Base-by-base conservation (phyloP, 2,113 vertebrate genomes). In the Acanthochromis polyacanthus region DNA sequence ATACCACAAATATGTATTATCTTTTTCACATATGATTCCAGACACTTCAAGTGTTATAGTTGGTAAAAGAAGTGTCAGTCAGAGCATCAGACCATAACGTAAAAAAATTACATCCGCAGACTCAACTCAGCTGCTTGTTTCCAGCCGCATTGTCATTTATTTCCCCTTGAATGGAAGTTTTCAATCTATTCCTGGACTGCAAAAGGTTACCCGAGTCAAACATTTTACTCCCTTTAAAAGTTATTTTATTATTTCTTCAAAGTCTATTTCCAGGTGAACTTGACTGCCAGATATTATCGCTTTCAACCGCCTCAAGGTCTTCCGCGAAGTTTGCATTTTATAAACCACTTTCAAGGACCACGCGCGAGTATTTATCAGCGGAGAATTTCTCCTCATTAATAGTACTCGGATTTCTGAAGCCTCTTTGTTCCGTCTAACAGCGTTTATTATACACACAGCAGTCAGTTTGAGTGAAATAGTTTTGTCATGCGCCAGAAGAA, bases 1-100 rank as follows among this genome's bases (percentile, higher is more conserved):
- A 83, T 2, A 78, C 75, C 78, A 78, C 72, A 84, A 82, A 58
- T 70, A 86, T 80, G 74, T 56, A 25, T 77, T 32, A 48, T 78
- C 72, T 69, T 58, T 80, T 70, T 64, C 12, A 77, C 53, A 60
- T 65, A 60, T 55, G 23, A 40, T 85, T 23, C 62, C 58, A 73
- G 30, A 32, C 22, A 63, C 45, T 77, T 65, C 4, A 63, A 8
- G 60, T 73, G 46, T 4, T 30, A 30, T 6, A 52, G 25, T 25
- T 60, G 53, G 45, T 62, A 7, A 63, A 67, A 51, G 56, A 59
- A 30, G 30, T 30, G 30, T 30, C 30, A 30, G 28, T 46, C 45
- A 17, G 45, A 17, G 45, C 16, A 16, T 46, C 38, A 10, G 9
- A 40, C 38, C 38, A 40, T 40, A 11, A 40, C 38, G 12, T 40